A percentile compares a stretch with the other conserved stretches of the same genome.
These are phyloP conservation scores for Chirona hameri DNA, from an alignment of 2,888 invertebrate species.

Conservation along the genomic window DNA sequence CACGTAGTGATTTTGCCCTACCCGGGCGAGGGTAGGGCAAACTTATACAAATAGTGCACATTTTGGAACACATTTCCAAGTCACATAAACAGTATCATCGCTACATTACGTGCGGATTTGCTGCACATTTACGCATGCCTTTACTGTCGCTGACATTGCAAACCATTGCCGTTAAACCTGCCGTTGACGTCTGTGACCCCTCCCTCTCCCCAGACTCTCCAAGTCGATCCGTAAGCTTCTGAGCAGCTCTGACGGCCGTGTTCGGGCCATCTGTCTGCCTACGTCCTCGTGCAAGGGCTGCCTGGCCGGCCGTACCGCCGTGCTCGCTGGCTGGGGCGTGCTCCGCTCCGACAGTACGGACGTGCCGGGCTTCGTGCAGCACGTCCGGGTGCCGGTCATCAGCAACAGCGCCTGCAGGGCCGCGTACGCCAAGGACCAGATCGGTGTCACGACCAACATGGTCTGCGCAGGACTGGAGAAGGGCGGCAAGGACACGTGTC, in stretches of 20 bases:
- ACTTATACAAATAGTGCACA: no score
- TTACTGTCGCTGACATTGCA: no score
- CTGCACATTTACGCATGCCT: no score
- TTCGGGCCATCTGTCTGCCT: conserved; percentile 30
- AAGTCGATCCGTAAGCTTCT: neutral
- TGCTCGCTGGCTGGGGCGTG: conserved; percentile 25
- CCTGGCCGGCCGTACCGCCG: neutral
- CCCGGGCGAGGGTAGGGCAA: no score
- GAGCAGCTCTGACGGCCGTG: neutral
- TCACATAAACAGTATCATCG: no score
- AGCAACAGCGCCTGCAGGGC: neutral
- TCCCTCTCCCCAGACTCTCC: neutral
- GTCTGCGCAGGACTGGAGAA: conserved; percentile 29
- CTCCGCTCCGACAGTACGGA: neutral
- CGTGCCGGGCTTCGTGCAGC: neutral
- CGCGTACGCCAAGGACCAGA: neutral
- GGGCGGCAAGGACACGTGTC: conserved; percentile 33
- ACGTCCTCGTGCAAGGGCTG: neutral
- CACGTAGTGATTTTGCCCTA: no score
- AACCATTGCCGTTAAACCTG: no score
- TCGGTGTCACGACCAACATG: conserved; percentile 5
- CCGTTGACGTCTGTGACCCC: no score
- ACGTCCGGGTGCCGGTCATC: neutral
- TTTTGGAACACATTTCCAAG: no score
- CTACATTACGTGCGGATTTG: no score